Percentiles rank a stretch among this genome's conserved stretches.
Evolutionary conservation across 2,888 invertebrate species (phyloP).

Genomic region (Hemaris fuciformis): DNA sequence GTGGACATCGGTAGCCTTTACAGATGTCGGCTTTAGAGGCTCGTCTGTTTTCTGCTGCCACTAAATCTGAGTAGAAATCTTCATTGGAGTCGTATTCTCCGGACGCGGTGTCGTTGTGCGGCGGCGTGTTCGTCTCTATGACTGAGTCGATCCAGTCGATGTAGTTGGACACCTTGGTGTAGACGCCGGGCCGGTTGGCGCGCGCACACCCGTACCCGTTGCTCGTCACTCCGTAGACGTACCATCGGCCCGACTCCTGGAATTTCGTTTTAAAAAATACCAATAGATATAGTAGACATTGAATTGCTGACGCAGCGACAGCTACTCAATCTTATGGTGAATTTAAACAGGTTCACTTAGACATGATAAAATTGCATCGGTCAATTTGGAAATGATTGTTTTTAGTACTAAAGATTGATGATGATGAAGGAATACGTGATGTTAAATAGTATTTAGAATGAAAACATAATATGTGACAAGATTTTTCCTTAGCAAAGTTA

Average conservation of each 20-base stretch:
- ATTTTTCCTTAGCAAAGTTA: no score
- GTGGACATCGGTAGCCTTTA: slow-evolving; percentile 87
- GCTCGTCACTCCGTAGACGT: slow-evolving; percentile 86
- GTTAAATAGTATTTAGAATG: no score
- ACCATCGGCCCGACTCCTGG: slow-evolving; percentile 76
- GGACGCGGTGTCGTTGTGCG: slow-evolving; percentile 38
- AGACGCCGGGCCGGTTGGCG: slow-evolving; percentile 89
- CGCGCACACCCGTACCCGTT: slow-evolving; percentile 91
- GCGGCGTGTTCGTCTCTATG: slow-evolving; percentile 62
- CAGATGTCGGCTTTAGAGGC: slow-evolving; percentile 69
- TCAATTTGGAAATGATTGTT: no score
- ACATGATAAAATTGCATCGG: no score
- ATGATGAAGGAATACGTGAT: no score
- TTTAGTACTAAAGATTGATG: no score
- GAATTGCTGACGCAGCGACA: no score
- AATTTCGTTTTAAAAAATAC: neutral
- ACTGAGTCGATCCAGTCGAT: slow-evolving; percentile 86
- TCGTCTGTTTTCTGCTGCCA: slow-evolving; percentile 67
- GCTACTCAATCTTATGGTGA: no score
- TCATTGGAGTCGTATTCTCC: slow-evolving; percentile 48
- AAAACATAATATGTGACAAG: no score
- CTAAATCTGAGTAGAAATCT: slow-evolving; percentile 65
- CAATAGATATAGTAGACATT: neutral
- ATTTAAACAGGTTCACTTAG: no score
- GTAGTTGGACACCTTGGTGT: slow-evolving; percentile 90